Base-by-base conservation (phyloP, 2,797 vertebrate species). In the Miichthys miiuy region DNA sequence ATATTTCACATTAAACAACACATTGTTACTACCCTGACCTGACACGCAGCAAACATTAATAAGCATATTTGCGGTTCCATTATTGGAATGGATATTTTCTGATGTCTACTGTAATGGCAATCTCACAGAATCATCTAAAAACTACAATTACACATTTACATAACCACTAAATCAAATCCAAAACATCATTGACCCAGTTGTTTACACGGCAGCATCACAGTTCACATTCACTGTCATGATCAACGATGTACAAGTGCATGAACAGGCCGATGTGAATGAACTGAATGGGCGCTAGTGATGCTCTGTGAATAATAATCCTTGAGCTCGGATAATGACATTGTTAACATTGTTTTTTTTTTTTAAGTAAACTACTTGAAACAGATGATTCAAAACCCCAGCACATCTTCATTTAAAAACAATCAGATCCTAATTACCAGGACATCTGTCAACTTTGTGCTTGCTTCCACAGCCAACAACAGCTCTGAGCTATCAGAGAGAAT, bases 351-450 rank as follows among this genome's bases (percentile, higher is more conserved):
- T 78, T 60, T 79, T 76, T 60, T 79, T 78, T 60, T 79, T 87
- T 81, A 81, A 88, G 77, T 81, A 74, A 89, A 91, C 83, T 90
- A 91, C 88, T 93, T 89, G 76, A 94, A 91, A 87, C 78, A 71
- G 78, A 81, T 84, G 62, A 91, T 90, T 68, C 21, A 76, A 85
- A 88, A 83, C 68, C 58, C 68, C 25, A 13, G 52, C 60, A 79
- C 73, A 72, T 84, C 67, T 77, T 85, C 57, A 87, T 85, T 83
- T 52, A 68, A 80, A 88, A 87, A 57, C 79, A 58, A 78, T 90
- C 81, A 82, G 72, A 52, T 69, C 30, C 25, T 72, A 73, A 84
- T 89, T 87, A 88, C 67, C 58, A 62, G 60, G 62, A 50, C 48
- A 81, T 75, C 63, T 79, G 78, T 68, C 58, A 84, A 64, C 80